Evolutionary conservation across 2,113 vertebrate species (phyloP).

Genomic region (Sorex fumeus): DNA sequence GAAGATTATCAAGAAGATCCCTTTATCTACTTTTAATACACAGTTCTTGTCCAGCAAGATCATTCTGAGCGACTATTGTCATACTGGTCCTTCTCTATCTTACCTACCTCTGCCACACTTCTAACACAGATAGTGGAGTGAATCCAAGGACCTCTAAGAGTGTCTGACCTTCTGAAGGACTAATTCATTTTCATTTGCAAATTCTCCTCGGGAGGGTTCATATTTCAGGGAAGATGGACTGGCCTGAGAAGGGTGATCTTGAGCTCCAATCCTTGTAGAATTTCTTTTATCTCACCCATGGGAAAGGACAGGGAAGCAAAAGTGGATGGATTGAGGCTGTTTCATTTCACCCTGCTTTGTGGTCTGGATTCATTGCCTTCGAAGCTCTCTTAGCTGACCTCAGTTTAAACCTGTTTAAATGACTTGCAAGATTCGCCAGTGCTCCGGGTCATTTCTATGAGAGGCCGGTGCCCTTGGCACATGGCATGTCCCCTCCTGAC

Average conservation of each 20-base stretch:
- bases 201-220: conserved; percentile 65
- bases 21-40: too few species aligned
- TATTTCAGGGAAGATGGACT: conserved; percentile 68
- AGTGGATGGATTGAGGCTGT: conserved; percentile 45
- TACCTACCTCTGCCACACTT: too few species aligned
- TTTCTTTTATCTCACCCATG: conserved; percentile 18
- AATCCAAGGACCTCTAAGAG: background rate
- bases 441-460: conserved; percentile 2
- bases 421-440: conserved; percentile 11
- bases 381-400: conserved; percentile 22
- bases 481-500: background rate
- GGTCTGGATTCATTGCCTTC: conserved; percentile 18
- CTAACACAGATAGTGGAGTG: background rate
- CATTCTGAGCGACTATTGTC: too few species aligned
- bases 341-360: conserved; percentile 59
- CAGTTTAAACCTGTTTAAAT: conserved; percentile 39
- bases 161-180: conserved; percentile 35
- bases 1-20: too few species aligned
- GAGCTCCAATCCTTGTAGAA: conserved; percentile 24
- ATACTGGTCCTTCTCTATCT: too few species aligned
- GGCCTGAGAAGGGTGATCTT: conserved; percentile 57
- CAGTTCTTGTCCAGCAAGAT: too few species aligned
- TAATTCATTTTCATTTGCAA: conserved; percentile 58
- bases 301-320: conserved; percentile 7
- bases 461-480: background rate